A percentile compares a stretch with the other conserved stretches of the same genome.
These are phyloP conservation scores for Pyrrhopygopsis socrates DNA, from an alignment of 2,888 invertebrate species.

Conservation along the genomic window DNA sequence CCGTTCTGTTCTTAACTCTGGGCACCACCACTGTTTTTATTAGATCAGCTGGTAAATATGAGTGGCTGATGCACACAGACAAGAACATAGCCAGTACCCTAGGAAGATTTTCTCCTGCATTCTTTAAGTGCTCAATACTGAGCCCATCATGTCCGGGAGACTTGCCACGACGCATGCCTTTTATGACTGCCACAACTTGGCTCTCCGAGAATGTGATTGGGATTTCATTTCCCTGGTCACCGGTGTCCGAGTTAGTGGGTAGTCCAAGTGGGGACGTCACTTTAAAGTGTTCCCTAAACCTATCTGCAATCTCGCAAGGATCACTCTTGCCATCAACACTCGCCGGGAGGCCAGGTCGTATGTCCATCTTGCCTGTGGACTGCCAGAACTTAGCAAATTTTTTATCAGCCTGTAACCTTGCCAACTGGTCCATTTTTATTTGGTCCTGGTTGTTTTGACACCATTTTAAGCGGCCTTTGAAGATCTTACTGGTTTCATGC, in stretches of 20 bases:
- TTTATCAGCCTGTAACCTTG: background rate
- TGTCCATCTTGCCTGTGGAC: background rate
- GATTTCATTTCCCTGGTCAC: background rate
- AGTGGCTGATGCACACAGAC: background rate
- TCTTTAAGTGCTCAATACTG: background rate
- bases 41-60: background rate
- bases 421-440: background rate
- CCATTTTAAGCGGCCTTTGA: constrained; percentile 61
- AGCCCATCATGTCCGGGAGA: background rate
- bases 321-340: background rate
- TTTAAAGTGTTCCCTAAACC: background rate
- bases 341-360: background rate
- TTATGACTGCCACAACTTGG: background rate
- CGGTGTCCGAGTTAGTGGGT: background rate
- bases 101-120: background rate
- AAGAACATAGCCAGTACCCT: background rate
- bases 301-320: background rate
- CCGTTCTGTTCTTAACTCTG: background rate
- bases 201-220: background rate
- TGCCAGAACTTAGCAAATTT: background rate
- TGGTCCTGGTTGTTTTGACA: background rate
- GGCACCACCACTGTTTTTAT: background rate
- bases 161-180: background rate
- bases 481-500: background rate
- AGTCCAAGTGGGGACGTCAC: background rate